Percentiles rank a stretch among this genome's conserved stretches.
Evolutionary conservation across 2,797 vertebrate genomes (phyloP).

Genomic region (Botia almorhae): DNA sequence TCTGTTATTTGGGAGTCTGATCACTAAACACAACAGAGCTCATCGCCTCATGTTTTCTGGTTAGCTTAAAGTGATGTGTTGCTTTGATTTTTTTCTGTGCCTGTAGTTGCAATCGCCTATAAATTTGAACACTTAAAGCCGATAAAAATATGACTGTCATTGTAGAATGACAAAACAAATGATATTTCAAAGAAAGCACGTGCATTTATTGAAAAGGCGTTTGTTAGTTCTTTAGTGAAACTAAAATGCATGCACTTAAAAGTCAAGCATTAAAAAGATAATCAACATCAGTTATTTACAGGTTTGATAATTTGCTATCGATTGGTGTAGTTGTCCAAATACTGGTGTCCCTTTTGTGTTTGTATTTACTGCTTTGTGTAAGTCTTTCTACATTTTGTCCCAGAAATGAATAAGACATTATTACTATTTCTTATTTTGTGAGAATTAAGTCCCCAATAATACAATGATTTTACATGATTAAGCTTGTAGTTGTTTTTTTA

Average conservation of each 20-base stretch:
- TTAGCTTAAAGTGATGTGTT: neutral
- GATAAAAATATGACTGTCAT: neutral
- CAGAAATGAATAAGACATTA: too few relatives aligned
- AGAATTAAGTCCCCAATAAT: too few relatives aligned
- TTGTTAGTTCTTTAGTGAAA: neutral
- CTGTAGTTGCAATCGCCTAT: neutral
- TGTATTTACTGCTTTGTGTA: too few relatives aligned
- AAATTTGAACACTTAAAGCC: neutral
- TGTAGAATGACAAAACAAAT: neutral
- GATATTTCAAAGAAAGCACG: neutral
- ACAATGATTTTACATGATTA: too few relatives aligned
- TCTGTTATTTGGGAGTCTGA: conserved; percentile 51
- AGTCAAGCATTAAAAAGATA: too few relatives aligned
- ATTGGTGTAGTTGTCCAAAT: too few relatives aligned
- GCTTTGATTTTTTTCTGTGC: neutral
- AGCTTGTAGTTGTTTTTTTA: too few relatives aligned
- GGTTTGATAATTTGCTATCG: too few relatives aligned
- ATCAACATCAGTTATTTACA: too few relatives aligned
- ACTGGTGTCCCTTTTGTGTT: too few relatives aligned
- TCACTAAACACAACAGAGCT: conserved; percentile 24
- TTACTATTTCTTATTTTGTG: too few relatives aligned
- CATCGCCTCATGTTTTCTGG: conserved; percentile 14
- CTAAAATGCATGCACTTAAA: neutral
- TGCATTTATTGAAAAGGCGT: neutral
- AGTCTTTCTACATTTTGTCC: too few relatives aligned